These are phyloP conservation scores for Poeciliopsis occidentalis DNA, from an alignment of 2,113 vertebrate genomes.

Conservation along the genomic window DNA sequence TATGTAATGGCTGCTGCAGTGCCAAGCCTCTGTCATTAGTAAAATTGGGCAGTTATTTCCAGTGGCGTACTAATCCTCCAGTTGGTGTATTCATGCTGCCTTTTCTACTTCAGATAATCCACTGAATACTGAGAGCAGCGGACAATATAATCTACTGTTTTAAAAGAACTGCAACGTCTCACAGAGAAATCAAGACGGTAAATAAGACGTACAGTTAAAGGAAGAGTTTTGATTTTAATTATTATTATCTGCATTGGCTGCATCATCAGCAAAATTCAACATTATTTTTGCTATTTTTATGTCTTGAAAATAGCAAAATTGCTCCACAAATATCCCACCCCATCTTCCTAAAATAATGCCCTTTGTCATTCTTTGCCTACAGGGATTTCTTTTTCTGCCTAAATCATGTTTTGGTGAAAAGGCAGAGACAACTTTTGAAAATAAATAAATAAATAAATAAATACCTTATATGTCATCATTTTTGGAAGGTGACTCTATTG, in stretches of 20 bases:
- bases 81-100: constrained; percentile 37
- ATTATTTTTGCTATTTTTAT: background rate
- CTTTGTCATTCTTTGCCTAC: no score
- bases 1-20: constrained; percentile 15
- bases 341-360: no score
- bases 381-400: no score
- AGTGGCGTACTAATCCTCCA: constrained; percentile 50
- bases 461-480: no score
- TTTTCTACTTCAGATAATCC: constrained; percentile 41
- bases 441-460: no score
- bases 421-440: no score
- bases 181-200: background rate
- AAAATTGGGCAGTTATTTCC: constrained; percentile 58
- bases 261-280: background rate
- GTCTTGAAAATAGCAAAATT: background rate
- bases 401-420: no score
- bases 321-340: no score
- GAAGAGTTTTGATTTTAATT: background rate
- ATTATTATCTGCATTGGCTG: background rate
- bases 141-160: background rate
- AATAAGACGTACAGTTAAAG: background rate
- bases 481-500: background rate
- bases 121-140: background rate
- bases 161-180: background rate
- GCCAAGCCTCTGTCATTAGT: constrained; percentile 54